Conservation (phyloP, 2,113 vertebrate species). For the Danionella cerebrum region DNA sequence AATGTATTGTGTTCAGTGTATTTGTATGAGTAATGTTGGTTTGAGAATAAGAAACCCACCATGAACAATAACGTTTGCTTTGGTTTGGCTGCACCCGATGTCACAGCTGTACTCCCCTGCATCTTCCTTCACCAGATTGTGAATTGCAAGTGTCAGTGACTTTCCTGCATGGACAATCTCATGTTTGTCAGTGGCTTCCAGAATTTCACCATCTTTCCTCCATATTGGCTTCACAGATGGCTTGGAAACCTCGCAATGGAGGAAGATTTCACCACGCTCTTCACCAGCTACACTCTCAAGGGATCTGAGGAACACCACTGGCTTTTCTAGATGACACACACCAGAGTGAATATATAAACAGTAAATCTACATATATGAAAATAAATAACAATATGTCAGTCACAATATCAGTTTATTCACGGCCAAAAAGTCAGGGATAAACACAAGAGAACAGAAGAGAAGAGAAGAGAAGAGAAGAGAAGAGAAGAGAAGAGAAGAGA, state of each 20-base stretch:
- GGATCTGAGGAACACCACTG: constrained; percentile 79
- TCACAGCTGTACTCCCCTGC: constrained; percentile 81
- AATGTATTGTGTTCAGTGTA: no score
- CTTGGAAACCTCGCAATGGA: constrained; percentile 84
- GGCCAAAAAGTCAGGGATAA: no score
- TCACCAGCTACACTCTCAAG: constrained; percentile 77
- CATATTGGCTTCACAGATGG: constrained; percentile 73
- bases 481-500: no score
- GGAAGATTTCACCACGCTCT: constrained; percentile 66
- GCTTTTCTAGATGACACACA: constrained; percentile 66
- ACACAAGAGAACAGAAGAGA: no score
- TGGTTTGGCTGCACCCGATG: constrained; percentile 76
- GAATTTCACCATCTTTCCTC: constrained; percentile 74
- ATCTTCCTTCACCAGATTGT: constrained; percentile 71
- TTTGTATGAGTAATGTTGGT: no score
- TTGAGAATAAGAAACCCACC: constrained; percentile 72
- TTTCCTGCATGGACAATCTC: constrained; percentile 73
- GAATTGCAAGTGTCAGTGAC: constrained; percentile 69
- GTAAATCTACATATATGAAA: no score
- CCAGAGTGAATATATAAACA: background rate
- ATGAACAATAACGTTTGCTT: constrained; percentile 75
- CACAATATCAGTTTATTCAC: no score
- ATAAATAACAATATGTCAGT: background rate
- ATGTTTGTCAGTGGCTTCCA: constrained; percentile 69
- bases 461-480: no score